These are phyloP conservation scores for Brienomyrus longianalis DNA, from an alignment of 2,113 vertebrate species.

Conservation along the genomic window DNA sequence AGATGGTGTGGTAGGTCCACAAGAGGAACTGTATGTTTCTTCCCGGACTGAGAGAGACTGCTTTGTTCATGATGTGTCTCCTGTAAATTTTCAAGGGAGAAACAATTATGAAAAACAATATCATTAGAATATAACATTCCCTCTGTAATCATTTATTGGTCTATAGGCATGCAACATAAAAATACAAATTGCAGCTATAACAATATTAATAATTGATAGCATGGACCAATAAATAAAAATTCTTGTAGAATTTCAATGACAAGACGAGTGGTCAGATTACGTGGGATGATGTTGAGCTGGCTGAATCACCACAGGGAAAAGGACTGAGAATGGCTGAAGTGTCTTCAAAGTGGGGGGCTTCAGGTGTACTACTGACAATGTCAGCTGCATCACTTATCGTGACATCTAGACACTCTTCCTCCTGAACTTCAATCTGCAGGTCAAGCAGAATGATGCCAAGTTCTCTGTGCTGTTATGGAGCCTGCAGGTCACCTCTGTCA, in stretches of 20 bases:
- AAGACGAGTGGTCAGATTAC: no score
- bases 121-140: slow-evolving; percentile 3
- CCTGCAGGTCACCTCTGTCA: slow-evolving; percentile 29
- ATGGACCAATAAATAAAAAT: no score
- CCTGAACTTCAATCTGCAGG: neutral
- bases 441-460: slow-evolving; percentile 17
- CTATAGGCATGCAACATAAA: neutral
- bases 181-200: neutral
- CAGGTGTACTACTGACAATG: slow-evolving; percentile 6
- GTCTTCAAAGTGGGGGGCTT: neutral
- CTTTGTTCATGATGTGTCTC: no score
- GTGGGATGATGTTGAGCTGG: no score
- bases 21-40: no score
- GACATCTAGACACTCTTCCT: slow-evolving; percentile 20
- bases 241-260: no score
- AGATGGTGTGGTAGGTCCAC: no score
- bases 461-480: neutral
- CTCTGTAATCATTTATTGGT: neutral
- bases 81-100: no score
- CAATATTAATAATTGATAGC: neutral
- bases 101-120: neutral
- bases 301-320: no score
- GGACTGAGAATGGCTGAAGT: no score
- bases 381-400: neutral
- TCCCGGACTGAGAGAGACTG: no score